Evolutionary conservation across 2,113 vertebrate species (phyloP).

Genomic region (Phoxinus phoxinus): DNA sequence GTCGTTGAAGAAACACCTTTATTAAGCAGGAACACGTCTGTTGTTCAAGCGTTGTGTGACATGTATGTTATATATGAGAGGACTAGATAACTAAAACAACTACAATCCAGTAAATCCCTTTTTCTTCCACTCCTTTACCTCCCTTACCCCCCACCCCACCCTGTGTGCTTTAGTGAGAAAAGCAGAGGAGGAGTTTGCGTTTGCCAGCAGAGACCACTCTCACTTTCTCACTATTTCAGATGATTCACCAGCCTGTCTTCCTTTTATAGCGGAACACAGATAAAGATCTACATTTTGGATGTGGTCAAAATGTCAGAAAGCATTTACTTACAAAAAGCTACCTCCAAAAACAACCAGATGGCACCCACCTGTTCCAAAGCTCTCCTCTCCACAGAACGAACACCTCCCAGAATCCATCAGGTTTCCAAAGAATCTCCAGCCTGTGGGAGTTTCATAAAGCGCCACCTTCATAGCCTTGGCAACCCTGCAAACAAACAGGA

Average conservation of each 20-base stretch:
- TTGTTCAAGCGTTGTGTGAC: no score
- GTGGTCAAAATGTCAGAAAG: not conserved
- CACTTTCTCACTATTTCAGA: slow-evolving; percentile 72
- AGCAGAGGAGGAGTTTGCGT: slow-evolving; percentile 56
- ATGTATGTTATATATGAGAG: no score
- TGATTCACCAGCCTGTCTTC: slow-evolving; percentile 77
- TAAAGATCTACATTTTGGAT: slow-evolving; percentile 2
- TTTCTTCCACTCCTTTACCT: not conserved
- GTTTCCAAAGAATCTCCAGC: slow-evolving; percentile 97
- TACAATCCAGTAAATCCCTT: not conserved
- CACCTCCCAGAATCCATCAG: slow-evolving; percentile 98
- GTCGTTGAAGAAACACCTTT: not conserved
- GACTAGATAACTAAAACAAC: not conserved
- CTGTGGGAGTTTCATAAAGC: slow-evolving; percentile 94
- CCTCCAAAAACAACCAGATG: not conserved
- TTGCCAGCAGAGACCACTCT: slow-evolving; percentile 72
- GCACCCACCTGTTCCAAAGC: slow-evolving; percentile 93
- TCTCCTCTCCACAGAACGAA: slow-evolving; percentile 97
- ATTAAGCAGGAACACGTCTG: no score
- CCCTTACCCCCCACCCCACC: not conserved
- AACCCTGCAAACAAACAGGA: slow-evolving; percentile 81
- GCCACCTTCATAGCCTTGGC: slow-evolving; percentile 95
- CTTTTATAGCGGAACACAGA: slow-evolving; percentile 94
- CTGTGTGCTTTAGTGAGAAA: slow-evolving; percentile 36
- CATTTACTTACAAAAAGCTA: not conserved